Evolutionary conservation across 2,888 invertebrate genomes (phyloP), one percentile per base, ranked within the genome.

Genomic region (Drosophila vallismaia): DNA sequence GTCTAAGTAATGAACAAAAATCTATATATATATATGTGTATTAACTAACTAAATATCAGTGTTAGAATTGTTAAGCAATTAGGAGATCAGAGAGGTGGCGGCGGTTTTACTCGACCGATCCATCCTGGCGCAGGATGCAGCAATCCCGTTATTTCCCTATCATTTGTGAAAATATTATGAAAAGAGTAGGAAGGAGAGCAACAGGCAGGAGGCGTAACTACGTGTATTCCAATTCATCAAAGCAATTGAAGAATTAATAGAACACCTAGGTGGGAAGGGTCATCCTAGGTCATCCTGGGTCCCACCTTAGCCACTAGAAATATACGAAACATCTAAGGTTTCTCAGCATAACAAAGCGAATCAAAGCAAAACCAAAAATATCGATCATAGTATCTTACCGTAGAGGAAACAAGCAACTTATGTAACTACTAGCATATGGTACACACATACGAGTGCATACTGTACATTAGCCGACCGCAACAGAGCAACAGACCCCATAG

Each of bases 321-420:
- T 75, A 83, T 69, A 76, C 74, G 86, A 83, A 88, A 86, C 88
- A 86, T 74, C 74, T 83, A 87, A 82, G 88, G 88, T 86, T 86
- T 86, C 88, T 76, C 76, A 77, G 63, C 58, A 54, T 54, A 66
- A 75, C 60, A 71, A 77, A 66, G 40, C 69, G 55, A 68, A 57
- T 53, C 50, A 50, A 46, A 66, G 42, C 38, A 66, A 52, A 69
- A 56, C 12, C 45, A 52, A 69, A 52, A 69, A 69, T 67, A 67
- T 55, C 67, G 50, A 46, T 50, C 51, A 64, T 53, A 38, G 45
- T 64, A 64, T 26, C 64, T 52, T 64, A 64, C 72, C 64, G 4
- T 71, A 74, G 64, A 69, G 52, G 63, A 71, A 50, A 60, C 50
- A 54, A 42, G 40, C 40, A 42, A 77, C 53, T 71, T 73, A 28